Evolutionary conservation across 1,140 invertebrate genomes (phyloP).

Genomic region (Lineus longissimus): DNA sequence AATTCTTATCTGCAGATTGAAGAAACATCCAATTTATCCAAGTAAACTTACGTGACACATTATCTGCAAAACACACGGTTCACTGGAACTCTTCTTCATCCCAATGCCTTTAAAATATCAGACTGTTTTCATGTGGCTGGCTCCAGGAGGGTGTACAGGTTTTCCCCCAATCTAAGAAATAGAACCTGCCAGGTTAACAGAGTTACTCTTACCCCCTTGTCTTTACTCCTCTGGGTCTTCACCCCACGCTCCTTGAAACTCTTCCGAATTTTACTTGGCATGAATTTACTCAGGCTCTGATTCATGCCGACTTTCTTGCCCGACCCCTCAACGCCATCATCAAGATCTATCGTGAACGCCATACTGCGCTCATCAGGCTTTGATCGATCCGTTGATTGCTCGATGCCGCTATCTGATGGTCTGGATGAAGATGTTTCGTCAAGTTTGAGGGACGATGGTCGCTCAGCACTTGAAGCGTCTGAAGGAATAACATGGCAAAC

Average conservation of each 20-base stretch:
- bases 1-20: too few relatives aligned
- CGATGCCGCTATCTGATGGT: background rate
- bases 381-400: background rate
- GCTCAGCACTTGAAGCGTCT: background rate
- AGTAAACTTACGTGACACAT: too few relatives aligned
- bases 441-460: background rate
- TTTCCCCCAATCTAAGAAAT: too few relatives aligned
- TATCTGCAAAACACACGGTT: too few relatives aligned
- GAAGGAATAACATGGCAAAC: background rate
- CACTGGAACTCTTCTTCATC: too few relatives aligned
- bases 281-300: slow-evolving; percentile 55
- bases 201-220: too few relatives aligned
- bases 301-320: slow-evolving; percentile 7
- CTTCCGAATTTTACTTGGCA: slow-evolving; percentile 48
- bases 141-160: too few relatives aligned
- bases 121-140: too few relatives aligned
- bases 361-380: slow-evolving; percentile 24
- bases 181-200: too few relatives aligned
- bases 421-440: background rate
- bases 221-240: slow-evolving; percentile 10
- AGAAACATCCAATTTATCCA: too few relatives aligned
- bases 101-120: too few relatives aligned
- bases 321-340: slow-evolving; percentile 30
- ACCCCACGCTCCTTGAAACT: slow-evolving; percentile 30
- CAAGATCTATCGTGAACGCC: slow-evolving; percentile 57